Evolutionary conservation across 2,113 vertebrate species (phyloP).

Genomic region (Micronycteris hirsuta): DNA sequence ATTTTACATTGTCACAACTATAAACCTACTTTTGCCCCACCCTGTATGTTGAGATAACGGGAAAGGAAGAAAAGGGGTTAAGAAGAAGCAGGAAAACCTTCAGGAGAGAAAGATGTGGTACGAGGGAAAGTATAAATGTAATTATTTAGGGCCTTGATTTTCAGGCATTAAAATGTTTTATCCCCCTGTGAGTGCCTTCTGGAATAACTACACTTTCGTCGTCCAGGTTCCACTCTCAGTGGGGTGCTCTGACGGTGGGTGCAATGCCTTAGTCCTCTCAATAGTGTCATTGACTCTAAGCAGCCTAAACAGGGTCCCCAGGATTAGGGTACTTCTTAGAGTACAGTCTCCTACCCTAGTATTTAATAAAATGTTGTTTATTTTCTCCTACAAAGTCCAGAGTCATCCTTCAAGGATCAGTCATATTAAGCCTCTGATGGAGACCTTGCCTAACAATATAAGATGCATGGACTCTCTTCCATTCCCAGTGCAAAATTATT

Average conservation of each 20-base stretch:
- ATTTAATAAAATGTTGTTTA: neutral
- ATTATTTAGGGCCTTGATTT: neutral
- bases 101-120: neutral
- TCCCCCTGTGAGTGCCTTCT: neutral
- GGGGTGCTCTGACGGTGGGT: neutral
- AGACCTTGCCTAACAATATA: neutral
- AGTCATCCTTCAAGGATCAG: neutral
- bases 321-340: neutral
- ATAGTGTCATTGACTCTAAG: neutral
- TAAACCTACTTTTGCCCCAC: neutral
- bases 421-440: neutral
- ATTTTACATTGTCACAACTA: neutral
- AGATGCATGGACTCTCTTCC: neutral
- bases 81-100: neutral
- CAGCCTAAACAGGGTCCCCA: neutral
- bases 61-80: neutral
- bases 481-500: neutral
- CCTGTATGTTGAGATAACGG: neutral
- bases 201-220: conserved; percentile 2
- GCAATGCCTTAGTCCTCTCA: neutral
- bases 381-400: conserved; percentile 10
- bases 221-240: neutral
- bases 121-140: neutral
- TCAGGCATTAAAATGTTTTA: neutral
- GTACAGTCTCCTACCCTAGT: neutral